phyloP scores from a whole-genome alignment of 2,888 invertebrate species.

The Sesia bembeciformis region DNA sequence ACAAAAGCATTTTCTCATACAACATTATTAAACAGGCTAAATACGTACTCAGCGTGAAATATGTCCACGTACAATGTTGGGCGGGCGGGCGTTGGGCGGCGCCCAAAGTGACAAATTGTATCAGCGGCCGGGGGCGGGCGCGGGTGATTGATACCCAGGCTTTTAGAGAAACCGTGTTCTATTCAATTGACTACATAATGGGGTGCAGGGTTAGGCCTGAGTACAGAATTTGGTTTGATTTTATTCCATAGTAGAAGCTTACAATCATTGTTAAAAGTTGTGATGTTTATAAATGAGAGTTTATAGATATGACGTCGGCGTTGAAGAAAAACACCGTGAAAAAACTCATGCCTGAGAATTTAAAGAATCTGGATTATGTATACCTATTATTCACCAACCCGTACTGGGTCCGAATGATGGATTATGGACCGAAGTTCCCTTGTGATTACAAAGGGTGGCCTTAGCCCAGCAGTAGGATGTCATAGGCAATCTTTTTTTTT shows the following conservation, averaged over 20 bases:
- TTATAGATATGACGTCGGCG: too few relatives aligned
- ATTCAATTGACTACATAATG: not conserved
- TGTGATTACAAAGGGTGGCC: too few relatives aligned
- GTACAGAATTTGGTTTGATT: not conserved
- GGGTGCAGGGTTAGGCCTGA: not conserved
- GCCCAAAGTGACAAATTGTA: conserved; percentile 7
- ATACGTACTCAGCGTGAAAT: conserved; percentile 4
- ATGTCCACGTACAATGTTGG: conserved; percentile 3
- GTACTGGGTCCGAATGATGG: too few relatives aligned
- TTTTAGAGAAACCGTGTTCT: not conserved
- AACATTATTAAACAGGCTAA: not conserved
- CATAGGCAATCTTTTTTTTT: too few relatives aligned
- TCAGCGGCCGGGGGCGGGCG: conserved; percentile 3
- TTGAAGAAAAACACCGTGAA: too few relatives aligned
- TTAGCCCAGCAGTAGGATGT: too few relatives aligned
- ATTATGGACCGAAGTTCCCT: too few relatives aligned
- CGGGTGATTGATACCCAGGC: conserved; percentile 5
- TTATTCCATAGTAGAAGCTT: not conserved
- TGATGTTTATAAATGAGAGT: too few relatives aligned
- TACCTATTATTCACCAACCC: too few relatives aligned
- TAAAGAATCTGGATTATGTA: too few relatives aligned
- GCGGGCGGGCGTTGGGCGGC: conserved; percentile 8
- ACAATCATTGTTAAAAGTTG: too few relatives aligned
- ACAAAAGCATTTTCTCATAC: not conserved
- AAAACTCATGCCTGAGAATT: too few relatives aligned